phyloP scores from a whole-genome alignment of 2,113 vertebrate species.

The Hemichromis elongatus region DNA sequence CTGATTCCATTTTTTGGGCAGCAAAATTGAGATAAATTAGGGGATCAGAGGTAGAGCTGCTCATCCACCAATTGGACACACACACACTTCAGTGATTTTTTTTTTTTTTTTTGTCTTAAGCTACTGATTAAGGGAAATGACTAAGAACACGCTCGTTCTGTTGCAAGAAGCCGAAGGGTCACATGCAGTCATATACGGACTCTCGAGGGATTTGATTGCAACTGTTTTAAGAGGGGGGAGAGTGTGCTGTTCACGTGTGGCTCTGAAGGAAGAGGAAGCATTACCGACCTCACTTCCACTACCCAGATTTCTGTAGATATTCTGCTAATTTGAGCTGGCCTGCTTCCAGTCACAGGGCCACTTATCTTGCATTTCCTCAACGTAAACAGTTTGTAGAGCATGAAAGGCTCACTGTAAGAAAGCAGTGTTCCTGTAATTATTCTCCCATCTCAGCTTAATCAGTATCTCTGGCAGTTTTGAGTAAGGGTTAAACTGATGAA shows the following conservation, averaged over 20 bases:
- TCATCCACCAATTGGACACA: not conserved
- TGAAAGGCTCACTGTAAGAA: not conserved
- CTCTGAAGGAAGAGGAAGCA: not conserved
- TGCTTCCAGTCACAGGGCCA: not conserved
- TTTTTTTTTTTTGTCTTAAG: not conserved
- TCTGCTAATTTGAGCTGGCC: not conserved
- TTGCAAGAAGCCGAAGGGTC: not conserved
- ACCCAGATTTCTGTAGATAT: not conserved
- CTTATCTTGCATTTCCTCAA: not conserved
- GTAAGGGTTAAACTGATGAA: not conserved
- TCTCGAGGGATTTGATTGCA: not conserved
- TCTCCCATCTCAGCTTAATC: not conserved
- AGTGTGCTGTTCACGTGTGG: not conserved
- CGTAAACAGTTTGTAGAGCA: not conserved
- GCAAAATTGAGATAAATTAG: not conserved
- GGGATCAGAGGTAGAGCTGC: rapidly evolving
- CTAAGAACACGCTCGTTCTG: not conserved
- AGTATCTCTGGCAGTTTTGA: not conserved
- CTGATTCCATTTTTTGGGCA: not conserved
- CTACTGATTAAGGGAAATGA: rapidly evolving
- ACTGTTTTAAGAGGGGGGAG: not conserved
- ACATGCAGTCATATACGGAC: not conserved
- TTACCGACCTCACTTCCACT: not conserved
- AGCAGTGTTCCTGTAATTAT: not conserved
- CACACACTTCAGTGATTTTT: no score